Evolutionary conservation across 2,113 vertebrate genomes (phyloP), one percentile per base, ranked within the genome.

Genomic region (Alethe castanea): DNA sequence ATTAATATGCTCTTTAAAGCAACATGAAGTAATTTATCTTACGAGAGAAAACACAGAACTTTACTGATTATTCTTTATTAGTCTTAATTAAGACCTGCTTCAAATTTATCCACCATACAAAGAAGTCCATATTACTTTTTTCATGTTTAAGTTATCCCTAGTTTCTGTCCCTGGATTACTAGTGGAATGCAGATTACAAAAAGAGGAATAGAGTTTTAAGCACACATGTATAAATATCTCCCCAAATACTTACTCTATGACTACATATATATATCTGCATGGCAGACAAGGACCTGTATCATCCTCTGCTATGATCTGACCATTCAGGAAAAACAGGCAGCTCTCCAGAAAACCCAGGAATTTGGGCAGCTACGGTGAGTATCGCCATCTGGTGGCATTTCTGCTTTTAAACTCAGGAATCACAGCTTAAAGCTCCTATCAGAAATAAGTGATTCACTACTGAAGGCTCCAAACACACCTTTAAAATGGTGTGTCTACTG

Each of bases 371-470:
- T 24, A 17, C 0, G 16, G 50, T 78, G 44, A 54, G 28, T 25
- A 74, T 25, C 5, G 81, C 87, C 93, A 87, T 31, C 96, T 96
- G 59, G 84, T 90, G 94, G 84, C 2, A 1, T 15, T 61, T 11
- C 22, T 13, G 42, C 33, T 61, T 92, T 54, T 52, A 56, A 76
- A 42, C 8, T 24, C 56, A 38, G 65, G 44, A 91, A 23, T 35
- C 11, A 1, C 3, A 42, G 6, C 19, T 52, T 15, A 28, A 48
- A 67, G 26, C 31, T 35, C 10, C 15, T 3, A 23, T 12, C 9
- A 56, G 64, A 77, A 86, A 83, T 17, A 33, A 61, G 12, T 0
- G 0, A 59, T 38, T 66, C 54, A 28, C 38, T 38, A n/a, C 0
- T 13, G 17, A n/a, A 67, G 17, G 22, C 31, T 12, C 12, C 14